These are phyloP conservation scores for Microchirus variegatus DNA, from an alignment of 2,797 vertebrate species.

Conservation along the genomic window DNA sequence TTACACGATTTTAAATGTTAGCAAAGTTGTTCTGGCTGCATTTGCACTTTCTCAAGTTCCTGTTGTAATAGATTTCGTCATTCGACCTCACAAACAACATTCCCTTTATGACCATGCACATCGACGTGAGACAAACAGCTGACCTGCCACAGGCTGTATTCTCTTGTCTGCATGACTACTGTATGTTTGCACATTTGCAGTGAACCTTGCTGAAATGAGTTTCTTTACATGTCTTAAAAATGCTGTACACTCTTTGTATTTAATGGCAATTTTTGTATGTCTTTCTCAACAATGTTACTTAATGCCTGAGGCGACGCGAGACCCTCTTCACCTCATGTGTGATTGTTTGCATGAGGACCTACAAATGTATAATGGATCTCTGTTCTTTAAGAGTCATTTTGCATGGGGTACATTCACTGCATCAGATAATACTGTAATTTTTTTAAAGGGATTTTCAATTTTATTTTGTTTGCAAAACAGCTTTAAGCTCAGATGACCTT, in stretches of 20 bases:
- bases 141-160: constrained; percentile 18
- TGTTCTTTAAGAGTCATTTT: constrained; percentile 38
- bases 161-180: constrained; percentile 32
- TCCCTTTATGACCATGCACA: constrained; percentile 54
- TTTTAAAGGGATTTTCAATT: constrained; percentile 33
- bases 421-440: not conserved
- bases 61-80: constrained; percentile 33
- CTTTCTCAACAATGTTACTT: constrained; percentile 25
- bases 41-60: constrained; percentile 64
- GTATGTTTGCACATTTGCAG: constrained; percentile 65
- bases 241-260: constrained; percentile 64
- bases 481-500: constrained; percentile 1
- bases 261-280: constrained; percentile 15
- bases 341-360: constrained; percentile 54
- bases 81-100: constrained; percentile 43
- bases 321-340: constrained; percentile 30
- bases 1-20: constrained; percentile 7
- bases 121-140: constrained; percentile 5
- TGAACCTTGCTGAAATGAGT: constrained; percentile 34
- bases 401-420: constrained; percentile 37
- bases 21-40: constrained; percentile 41
- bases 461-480: constrained; percentile 3
- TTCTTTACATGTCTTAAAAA: constrained; percentile 46
- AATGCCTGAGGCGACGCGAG: constrained; percentile 24
- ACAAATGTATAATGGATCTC: constrained; percentile 43